phyloP scores from a whole-genome alignment of 1,140 invertebrate genomes.

The Cheumatopsyche charites region DNA sequence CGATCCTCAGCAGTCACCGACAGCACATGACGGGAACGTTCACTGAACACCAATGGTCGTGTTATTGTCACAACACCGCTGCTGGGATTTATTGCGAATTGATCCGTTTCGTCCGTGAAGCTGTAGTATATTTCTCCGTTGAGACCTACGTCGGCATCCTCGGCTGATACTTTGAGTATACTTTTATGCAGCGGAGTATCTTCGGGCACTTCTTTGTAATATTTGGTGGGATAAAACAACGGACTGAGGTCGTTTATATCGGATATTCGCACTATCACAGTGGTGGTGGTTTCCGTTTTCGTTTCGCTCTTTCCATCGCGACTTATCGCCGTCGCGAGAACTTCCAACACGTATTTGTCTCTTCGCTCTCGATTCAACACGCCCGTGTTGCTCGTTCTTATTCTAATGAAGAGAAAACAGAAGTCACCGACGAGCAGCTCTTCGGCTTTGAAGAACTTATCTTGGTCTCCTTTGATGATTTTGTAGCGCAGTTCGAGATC shows the following conservation, averaged over 20 bases:
- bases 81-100: constrained; percentile 91
- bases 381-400: constrained; percentile 80
- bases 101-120: constrained; percentile 79
- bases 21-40: constrained; percentile 73
- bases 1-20: constrained; percentile 84
- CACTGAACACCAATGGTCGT: constrained; percentile 74
- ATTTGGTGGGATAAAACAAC: constrained; percentile 85
- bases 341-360: constrained; percentile 79
- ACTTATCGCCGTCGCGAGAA: constrained; percentile 74
- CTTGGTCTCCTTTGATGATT: constrained; percentile 83
- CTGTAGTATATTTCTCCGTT: constrained; percentile 98
- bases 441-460: constrained; percentile 93
- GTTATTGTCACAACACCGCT: constrained; percentile 87
- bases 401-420: constrained; percentile 88
- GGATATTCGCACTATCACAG: constrained; percentile 78
- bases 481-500: constrained; percentile 75
- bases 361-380: constrained; percentile 90
- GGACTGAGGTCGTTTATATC: constrained; percentile 94
- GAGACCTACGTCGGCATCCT: constrained; percentile 91
- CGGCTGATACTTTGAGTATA: constrained; percentile 79
- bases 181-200: constrained; percentile 84
- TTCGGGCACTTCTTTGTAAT: constrained; percentile 86
- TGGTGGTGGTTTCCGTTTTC: constrained; percentile 72
- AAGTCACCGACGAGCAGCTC: constrained; percentile 88
- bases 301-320: constrained; percentile 64